These are phyloP conservation scores for Forbesichthys papilliferus DNA, from an alignment of 2,113 vertebrate genomes.

Conservation along the genomic window DNA sequence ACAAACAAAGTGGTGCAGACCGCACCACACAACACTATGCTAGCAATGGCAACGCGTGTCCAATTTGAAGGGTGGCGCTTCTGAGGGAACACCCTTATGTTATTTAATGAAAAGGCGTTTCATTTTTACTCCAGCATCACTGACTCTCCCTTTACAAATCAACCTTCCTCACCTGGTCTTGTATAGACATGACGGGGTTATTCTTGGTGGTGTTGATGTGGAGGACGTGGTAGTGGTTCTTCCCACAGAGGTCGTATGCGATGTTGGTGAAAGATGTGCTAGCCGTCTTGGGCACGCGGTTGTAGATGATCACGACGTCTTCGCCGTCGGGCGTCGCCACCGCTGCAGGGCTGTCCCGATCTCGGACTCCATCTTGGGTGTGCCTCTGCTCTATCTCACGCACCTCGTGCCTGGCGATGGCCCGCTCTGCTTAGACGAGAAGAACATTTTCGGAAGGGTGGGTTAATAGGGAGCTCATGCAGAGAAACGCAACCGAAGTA, in stretches of 20 bases:
- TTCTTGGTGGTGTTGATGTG: conserved; percentile 99
- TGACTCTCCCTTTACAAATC: too few relatives aligned
- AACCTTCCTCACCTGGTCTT: conserved; percentile 88
- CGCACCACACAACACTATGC: too few relatives aligned
- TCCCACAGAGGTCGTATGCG: conserved; percentile 82
- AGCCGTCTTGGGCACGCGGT: conserved; percentile 97
- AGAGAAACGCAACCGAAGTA: too few relatives aligned
- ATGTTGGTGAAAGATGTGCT: conserved; percentile 99
- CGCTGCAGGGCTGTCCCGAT: conserved; percentile 40
- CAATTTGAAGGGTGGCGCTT: too few relatives aligned
- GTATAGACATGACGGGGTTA: conserved; percentile 98
- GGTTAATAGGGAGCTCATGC: too few relatives aligned
- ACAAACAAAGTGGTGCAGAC: too few relatives aligned
- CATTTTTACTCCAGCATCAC: not conserved
- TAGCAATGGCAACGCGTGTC: too few relatives aligned
- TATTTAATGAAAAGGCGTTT: too few relatives aligned
- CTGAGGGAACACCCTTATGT: too few relatives aligned
- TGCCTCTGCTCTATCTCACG: conserved; percentile 95
- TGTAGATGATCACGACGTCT: conserved; percentile 94
- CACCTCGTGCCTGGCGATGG: conserved; percentile 95
- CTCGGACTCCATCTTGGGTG: conserved; percentile 84
- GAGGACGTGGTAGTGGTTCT: conserved; percentile 95
- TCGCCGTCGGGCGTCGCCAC: conserved; percentile 68
- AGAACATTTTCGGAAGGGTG: too few relatives aligned
- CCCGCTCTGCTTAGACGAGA: conserved; percentile 80